Base-by-base conservation (phyloP, 2,113 vertebrate species). In the Larimichthys polyactis region DNA sequence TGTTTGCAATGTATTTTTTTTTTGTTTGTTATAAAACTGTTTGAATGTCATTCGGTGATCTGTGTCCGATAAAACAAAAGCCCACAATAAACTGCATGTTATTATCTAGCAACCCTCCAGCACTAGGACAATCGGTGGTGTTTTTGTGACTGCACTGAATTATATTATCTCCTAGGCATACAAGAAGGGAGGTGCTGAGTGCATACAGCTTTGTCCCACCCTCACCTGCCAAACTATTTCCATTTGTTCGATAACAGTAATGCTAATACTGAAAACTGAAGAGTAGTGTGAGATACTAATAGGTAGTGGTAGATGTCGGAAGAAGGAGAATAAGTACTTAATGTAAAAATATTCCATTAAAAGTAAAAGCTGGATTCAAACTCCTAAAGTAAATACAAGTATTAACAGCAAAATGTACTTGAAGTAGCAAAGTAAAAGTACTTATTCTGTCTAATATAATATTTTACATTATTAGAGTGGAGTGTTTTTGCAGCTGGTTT, bases 281-380 rank as follows among this genome's bases (percentile, higher is more conserved):
- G 8, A 59, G 64, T 40, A 67, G 66, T 36, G 58, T 65, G 16
- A 24, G 3, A 67, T 62, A 64, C 19, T n/a, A 43, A 71, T 44
- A n/a, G 52, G 52, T 20, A 40, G 8, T 5, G 29, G 17, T 62
- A 32, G 6, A 20, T 57, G 51, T 40, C 19, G 54, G 65, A 20
- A 27, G 55, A 29, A 27, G 22, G 19, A 52, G 48, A n/a, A 6
- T n/a, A 24, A 14, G 11, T n/a, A 36, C 49, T 67, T 52, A 7
- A 69, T 32, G 11, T 54, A 54, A 11, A 16, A 19, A 20, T 19
- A 40, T 36, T 36, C 36, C 1, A 20, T 11, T 20, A 4, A 46
- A 67, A 14, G 3, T 10, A 20, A 36, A 40, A n/a, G 12, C 11
- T 20, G 9, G 4, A 29, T 68, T 20, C 27, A 43, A n/a, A n/a